These are phyloP conservation scores for Uropsilus gracilis DNA, from an alignment of 2,113 vertebrate species.

Conservation along the genomic window DNA sequence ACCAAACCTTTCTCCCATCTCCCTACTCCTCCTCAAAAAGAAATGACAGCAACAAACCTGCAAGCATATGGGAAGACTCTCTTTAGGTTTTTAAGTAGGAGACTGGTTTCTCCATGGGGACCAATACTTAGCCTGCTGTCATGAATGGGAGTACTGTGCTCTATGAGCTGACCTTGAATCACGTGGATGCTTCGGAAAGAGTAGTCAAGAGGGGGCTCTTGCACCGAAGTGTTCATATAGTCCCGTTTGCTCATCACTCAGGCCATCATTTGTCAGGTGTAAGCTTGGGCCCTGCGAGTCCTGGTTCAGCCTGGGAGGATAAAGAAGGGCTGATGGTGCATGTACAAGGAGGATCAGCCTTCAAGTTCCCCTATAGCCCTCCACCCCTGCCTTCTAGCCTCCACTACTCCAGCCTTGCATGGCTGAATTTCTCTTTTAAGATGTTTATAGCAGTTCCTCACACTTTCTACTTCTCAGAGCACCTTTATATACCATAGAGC, in stretches of 20 bases:
- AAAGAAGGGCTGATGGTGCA: constrained; percentile 46
- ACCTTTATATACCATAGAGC: background rate
- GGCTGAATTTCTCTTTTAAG: constrained; percentile 42
- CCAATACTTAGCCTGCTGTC: background rate
- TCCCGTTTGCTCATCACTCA: constrained; percentile 72
- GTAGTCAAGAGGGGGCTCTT: constrained; percentile 86
- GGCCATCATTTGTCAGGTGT: constrained; percentile 65
- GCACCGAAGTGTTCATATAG: constrained; percentile 60
- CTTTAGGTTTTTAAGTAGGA: constrained; percentile 8
- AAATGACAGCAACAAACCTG: background rate
- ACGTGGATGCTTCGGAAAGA: constrained; percentile 86
- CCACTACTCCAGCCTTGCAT: background rate
- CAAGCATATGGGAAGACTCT: background rate
- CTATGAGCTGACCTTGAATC: constrained; percentile 81
- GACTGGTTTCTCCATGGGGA: constrained; percentile 18
- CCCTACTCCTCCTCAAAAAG: background rate
- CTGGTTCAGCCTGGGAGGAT: constrained; percentile 60
- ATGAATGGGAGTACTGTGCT: background rate
- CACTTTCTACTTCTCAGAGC: constrained; percentile 35
- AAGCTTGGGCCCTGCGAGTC: constrained; percentile 57
- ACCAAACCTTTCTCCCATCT: background rate
- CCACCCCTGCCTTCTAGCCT: background rate
- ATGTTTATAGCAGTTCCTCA: background rate
- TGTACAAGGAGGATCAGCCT: background rate
- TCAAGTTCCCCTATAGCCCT: background rate